phyloP scores from a whole-genome alignment of 2,113 vertebrate species.

The Thomomys bottae region DNA sequence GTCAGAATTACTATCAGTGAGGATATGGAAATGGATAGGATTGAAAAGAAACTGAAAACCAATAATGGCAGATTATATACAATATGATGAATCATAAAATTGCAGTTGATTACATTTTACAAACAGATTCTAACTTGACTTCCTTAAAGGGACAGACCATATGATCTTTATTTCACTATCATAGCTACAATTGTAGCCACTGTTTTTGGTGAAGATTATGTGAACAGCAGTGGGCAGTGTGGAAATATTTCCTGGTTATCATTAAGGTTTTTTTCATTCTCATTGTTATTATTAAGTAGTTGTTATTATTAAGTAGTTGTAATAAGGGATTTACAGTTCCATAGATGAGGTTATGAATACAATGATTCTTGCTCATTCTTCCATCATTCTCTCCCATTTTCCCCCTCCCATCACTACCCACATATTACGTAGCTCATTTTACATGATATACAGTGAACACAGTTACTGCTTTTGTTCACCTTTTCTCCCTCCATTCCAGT shows the following conservation, averaged over 20 bases:
- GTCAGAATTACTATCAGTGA: constrained; percentile 10
- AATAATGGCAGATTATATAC: constrained; percentile 44
- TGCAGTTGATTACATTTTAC: constrained; percentile 62
- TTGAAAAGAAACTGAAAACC: constrained; percentile 73
- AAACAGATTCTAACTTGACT: constrained; percentile 54
- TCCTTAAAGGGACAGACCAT: constrained; percentile 51
- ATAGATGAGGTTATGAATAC: too few relatives aligned
- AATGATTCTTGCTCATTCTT: too few relatives aligned
- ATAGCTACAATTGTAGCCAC: constrained; percentile 33
- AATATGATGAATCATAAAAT: constrained; percentile 70
- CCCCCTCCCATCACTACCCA: too few relatives aligned
- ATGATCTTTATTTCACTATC: constrained; percentile 46
- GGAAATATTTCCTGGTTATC: constrained; percentile 64
- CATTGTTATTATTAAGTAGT: too few relatives aligned
- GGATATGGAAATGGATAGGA: constrained; percentile 71
- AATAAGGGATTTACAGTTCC: too few relatives aligned
- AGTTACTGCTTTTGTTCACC: too few relatives aligned
- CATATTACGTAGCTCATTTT: too few relatives aligned
- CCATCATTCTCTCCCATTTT: too few relatives aligned
- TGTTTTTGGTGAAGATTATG: constrained; percentile 48
- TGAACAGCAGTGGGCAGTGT: constrained; percentile 37
- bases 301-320: too few relatives aligned
- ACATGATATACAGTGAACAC: too few relatives aligned
- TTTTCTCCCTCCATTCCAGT: too few relatives aligned
- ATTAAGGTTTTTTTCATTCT: background rate